A percentile compares a stretch with the other conserved stretches of the same genome.
These are phyloP conservation scores for Botia kubotai DNA, from an alignment of 2,797 vertebrate genomes.

Conservation along the genomic window DNA sequence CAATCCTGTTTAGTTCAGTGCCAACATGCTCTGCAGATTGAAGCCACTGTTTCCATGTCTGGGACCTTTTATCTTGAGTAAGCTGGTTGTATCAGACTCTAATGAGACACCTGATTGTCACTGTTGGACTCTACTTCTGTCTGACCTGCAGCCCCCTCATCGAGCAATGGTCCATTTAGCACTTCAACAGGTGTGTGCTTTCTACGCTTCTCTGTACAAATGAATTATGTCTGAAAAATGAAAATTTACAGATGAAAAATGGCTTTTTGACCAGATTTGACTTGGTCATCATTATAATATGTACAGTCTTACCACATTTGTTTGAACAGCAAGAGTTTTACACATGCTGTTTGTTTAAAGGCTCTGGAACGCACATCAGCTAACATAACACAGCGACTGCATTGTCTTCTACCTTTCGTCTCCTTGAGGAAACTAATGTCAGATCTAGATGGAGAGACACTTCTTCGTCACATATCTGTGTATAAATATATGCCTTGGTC, in stretches of 20 bases:
- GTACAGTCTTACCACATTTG: background rate
- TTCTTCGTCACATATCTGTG: constrained; percentile 72
- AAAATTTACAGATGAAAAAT: too few relatives aligned
- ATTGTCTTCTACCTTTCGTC: constrained; percentile 82
- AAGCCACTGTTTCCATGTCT: constrained; percentile 81
- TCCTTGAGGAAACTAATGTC: constrained; percentile 81
- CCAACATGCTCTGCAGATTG: constrained; percentile 80
- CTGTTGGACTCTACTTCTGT: constrained; percentile 80
- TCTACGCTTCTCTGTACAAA: background rate
- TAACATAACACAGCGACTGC: constrained; percentile 71
- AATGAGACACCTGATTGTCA: constrained; percentile 71
- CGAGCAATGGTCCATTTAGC: constrained; percentile 80
- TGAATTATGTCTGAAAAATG: background rate
- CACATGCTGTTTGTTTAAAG: constrained; percentile 64
- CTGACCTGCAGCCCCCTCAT: constrained; percentile 79
- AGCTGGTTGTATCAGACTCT: constrained; percentile 71
- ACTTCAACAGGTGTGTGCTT: constrained; percentile 61
- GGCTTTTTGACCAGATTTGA: background rate
- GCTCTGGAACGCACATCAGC: constrained; percentile 63
- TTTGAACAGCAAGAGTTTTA: background rate
- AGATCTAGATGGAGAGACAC: constrained; percentile 64
- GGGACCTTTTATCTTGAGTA: constrained; percentile 77
- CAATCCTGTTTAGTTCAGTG: constrained; percentile 72
- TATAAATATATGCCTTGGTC: constrained; percentile 82
- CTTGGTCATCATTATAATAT: background rate